Conservation (phyloP, 2,888 invertebrate genomes). For the Ophonus ardosiacus region DNA sequence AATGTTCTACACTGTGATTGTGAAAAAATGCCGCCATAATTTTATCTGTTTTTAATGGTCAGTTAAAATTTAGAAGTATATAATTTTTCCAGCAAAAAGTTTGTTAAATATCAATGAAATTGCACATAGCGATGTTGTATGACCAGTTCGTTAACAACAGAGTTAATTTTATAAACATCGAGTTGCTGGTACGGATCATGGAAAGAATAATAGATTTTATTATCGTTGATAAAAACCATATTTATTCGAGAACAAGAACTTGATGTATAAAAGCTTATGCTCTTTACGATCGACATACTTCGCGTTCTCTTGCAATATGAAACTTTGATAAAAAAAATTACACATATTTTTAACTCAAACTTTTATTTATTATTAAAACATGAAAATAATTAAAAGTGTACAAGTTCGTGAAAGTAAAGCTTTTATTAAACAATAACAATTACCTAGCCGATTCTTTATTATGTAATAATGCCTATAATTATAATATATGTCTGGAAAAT, state of each 20-base stretch:
- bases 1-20: neutral
- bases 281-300: conserved; percentile 26
- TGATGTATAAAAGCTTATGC: conserved; percentile 33
- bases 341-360: conserved; percentile 19
- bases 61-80: conserved; percentile 2
- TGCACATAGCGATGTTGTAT: conserved; percentile 12
- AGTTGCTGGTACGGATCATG: conserved; percentile 57
- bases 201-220: conserved; percentile 58
- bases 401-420: neutral
- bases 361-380: neutral
- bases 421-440: too few relatives aligned
- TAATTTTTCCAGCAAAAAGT: neutral
- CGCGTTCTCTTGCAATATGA: conserved; percentile 18
- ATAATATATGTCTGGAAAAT: too few relatives aligned
- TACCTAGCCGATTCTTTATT: too few relatives aligned
- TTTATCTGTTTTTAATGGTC: neutral
- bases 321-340: conserved; percentile 20
- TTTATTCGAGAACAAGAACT: conserved; percentile 36
- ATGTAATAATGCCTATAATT: too few relatives aligned
- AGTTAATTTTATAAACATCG: conserved; percentile 58
- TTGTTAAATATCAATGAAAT: conserved; percentile 49
- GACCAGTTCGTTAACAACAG: conserved; percentile 55
- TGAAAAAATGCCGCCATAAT: neutral
- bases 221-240: conserved; percentile 46
- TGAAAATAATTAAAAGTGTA: neutral